A percentile compares a stretch with the other conserved stretches of the same genome.
Conservation (phyloP, 2,113 vertebrate species). For the Rutilus rutilus region DNA sequence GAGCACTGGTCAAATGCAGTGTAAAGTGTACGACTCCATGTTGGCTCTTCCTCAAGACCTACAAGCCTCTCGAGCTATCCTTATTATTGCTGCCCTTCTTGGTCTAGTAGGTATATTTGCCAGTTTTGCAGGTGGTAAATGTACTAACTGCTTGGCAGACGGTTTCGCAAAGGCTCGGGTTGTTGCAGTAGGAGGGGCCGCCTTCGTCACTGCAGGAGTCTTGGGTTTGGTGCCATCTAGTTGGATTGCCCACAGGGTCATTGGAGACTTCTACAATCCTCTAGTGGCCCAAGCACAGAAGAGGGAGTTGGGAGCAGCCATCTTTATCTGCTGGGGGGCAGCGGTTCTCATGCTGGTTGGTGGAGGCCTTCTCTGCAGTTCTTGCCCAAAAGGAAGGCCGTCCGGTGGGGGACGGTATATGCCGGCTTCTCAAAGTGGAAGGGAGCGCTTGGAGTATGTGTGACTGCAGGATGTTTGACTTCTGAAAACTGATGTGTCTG, state of each 20-base stretch:
- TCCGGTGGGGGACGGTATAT: not conserved
- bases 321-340: conserved; percentile 83
- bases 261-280: conserved; percentile 80
- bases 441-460: conserved; percentile 16
- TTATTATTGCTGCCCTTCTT: conserved; percentile 78
- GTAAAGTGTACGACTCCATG: conserved; percentile 80
- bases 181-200: conserved; percentile 76
- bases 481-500: not conserved
- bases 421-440: conserved; percentile 28
- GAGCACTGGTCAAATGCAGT: conserved; percentile 80
- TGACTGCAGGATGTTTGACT: conserved; percentile 8
- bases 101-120: conserved; percentile 74
- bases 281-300: conserved; percentile 76
- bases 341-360: conserved; percentile 77
- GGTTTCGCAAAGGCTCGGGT: conserved; percentile 79
- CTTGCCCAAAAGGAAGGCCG: conserved; percentile 72
- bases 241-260: conserved; percentile 82
- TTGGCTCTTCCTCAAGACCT: conserved; percentile 79
- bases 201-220: conserved; percentile 76
- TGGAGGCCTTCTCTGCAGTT: conserved; percentile 80
- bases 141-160: conserved; percentile 80
- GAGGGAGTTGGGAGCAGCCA: conserved; percentile 76
- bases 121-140: conserved; percentile 80
- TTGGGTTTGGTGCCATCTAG: conserved; percentile 80
- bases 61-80: conserved; percentile 80